These are phyloP conservation scores for Apis dorsata DNA, from an alignment of 1,140 invertebrate species.

Conservation along the genomic window DNA sequence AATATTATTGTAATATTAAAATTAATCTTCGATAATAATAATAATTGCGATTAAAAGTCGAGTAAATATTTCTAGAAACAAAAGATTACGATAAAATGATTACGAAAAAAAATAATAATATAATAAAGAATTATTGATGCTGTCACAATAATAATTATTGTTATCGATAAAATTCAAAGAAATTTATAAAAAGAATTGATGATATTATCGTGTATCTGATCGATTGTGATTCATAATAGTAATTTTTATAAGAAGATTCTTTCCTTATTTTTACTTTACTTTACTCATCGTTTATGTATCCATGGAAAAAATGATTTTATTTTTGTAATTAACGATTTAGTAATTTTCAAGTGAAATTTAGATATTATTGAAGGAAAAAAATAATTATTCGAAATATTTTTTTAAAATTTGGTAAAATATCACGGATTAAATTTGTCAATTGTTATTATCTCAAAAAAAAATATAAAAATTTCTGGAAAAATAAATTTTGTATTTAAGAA, in stretches of 20 bases:
- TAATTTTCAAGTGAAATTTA: background rate
- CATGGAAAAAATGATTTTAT: background rate
- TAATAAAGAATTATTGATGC: background rate
- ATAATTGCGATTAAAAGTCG: background rate
- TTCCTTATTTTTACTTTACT: background rate
- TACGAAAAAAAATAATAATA: background rate
- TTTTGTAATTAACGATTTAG: background rate
- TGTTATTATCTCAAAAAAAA: too few species aligned
- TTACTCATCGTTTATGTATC: background rate
- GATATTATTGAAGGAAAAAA: background rate
- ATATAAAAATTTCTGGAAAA: too few species aligned
- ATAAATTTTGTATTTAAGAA: too few species aligned
- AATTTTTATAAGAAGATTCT: background rate
- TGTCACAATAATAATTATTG: background rate
- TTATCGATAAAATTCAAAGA: background rate
- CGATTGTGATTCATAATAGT: slow-evolving; percentile 1
- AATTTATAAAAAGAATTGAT: slow-evolving; percentile 9
- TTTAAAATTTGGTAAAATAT: too few species aligned
- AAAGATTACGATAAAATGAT: background rate
- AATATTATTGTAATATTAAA: too few species aligned
- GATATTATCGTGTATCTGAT: background rate
- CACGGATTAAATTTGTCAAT: too few species aligned
- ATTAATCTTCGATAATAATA: background rate
- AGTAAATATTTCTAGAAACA: background rate
- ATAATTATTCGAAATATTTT: background rate